Base-by-base conservation (phyloP, 1,140 invertebrate genomes). In the Aphelinus atriplicis region DNA sequence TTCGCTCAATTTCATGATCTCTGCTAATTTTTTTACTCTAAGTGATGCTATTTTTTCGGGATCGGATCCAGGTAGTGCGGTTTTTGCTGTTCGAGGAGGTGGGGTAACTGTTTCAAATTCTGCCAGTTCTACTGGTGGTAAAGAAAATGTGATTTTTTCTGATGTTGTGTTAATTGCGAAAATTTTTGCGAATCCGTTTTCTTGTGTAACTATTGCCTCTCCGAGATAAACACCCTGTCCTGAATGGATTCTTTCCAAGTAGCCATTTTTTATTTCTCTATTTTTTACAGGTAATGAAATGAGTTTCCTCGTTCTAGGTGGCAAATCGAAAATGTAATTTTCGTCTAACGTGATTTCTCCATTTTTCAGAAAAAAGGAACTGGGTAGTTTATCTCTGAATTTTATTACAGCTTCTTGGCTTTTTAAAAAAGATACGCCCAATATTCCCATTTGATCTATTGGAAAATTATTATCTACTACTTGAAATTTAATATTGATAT, bases 381-480 rank as follows among this genome's bases (percentile, higher is more conserved):
- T 9, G 4, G 51, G 51, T 9, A 53, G 51, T 9, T 53, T 53
- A 9, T 53, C 51, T 53, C 51, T 4, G 9, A 53, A 53, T 9
- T 53, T 4, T 5, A 53, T 53, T 53, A 53, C 51, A 5, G 60
- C 55, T 7, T 61, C 42, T 45, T 57, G 2, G 9, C 51, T 42
- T 2, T 45, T 10, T 53, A 71, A 53, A 53, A 62, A 71, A 0
- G 56, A 26, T 7, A 71, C 58, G 1, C 58, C 68, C 2, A 71
- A 4, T 2, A 71, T 61, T 2, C 58, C 68, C 3, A 61, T 57
- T 3, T 42, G 9, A 1, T 61, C n/a, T 60, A 71, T 10, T 1
- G 68, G 68, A 10, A 70, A 71, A 51, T 61, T 51, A 7, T 62
- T 43, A 26, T 2, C 10, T 9, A 71, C 68, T 2, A 71, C 9